Conservation (phyloP, 2,797 vertebrate species). For the Dermochelys coriacea region DNA sequence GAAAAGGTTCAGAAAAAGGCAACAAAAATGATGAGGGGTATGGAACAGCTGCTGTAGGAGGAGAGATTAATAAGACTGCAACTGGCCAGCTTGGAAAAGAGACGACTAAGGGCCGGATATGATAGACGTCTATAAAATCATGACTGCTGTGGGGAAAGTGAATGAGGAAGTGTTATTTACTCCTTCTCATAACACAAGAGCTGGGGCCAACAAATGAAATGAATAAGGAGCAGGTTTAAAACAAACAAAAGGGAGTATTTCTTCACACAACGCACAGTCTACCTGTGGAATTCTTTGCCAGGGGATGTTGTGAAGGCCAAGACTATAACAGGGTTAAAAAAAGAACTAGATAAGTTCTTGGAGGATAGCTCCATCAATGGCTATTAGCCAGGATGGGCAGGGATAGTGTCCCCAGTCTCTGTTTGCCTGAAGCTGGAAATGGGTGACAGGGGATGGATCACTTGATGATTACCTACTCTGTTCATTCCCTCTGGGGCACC, state of each 20-base stretch:
- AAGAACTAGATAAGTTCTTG: not conserved
- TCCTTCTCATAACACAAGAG: not conserved
- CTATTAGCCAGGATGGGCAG: not conserved
- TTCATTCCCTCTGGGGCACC: not conserved
- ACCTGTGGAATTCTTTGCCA: not conserved
- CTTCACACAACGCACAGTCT: not conserved
- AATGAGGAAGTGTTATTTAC: not conserved
- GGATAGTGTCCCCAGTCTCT: not conserved
- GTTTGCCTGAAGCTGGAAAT: not conserved
- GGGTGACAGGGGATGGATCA: not conserved
- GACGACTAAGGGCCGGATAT: not conserved
- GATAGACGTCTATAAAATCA: not conserved
- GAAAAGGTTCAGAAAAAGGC: not conserved
- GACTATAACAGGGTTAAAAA: not conserved
- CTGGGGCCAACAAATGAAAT: too few species aligned
- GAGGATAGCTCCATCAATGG: not conserved
- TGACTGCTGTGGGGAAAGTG: not conserved
- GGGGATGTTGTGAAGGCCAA: not conserved
- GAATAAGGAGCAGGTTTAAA: too few species aligned
- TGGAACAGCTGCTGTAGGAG: not conserved
- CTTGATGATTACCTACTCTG: not conserved
- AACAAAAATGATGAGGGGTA: not conserved
- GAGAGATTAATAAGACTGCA: not conserved
- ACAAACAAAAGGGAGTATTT: not conserved
- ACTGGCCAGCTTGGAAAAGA: not conserved